These are phyloP conservation scores for Callocephalon fimbriatum DNA, from an alignment of 2,113 vertebrate species.

Conservation along the genomic window DNA sequence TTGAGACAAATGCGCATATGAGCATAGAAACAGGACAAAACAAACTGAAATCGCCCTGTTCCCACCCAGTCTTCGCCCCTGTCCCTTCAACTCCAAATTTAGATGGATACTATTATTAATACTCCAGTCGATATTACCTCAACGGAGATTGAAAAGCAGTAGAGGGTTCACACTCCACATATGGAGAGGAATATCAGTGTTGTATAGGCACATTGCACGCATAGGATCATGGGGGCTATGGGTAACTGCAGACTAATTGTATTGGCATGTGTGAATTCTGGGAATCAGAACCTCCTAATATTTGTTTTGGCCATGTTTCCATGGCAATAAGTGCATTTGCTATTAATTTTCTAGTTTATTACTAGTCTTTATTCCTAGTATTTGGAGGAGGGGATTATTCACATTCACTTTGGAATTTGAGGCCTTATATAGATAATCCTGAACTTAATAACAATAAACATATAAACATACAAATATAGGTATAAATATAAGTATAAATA, in stretches of 20 bases:
- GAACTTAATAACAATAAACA: too few relatives aligned
- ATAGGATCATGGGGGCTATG: neutral
- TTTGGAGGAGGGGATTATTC: neutral
- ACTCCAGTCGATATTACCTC: neutral
- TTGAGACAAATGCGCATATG: neutral
- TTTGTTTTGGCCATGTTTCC: slow-evolving; percentile 39
- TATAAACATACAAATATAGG: neutral
- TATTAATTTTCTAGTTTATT: neutral
- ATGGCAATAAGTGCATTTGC: neutral
- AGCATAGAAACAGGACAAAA: slow-evolving; percentile 63
- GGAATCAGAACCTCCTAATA: neutral
- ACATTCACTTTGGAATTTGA: neutral
- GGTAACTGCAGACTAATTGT: neutral
- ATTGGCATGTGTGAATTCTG: slow-evolving; percentile 36
- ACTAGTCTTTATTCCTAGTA: neutral
- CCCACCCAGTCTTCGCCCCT: neutral
- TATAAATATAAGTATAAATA: neutral
- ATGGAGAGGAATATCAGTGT: neutral
- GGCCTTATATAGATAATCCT: neutral
- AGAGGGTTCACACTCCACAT: neutral
- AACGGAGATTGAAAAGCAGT: neutral
- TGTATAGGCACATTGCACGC: neutral
- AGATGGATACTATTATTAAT: neutral
- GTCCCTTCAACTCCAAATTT: neutral
- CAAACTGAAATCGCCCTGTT: slow-evolving; percentile 25